Percentiles rank a stretch among this genome's conserved stretches.
Conservation (phyloP, 2,113 vertebrate genomes). For the Tyrannus savana region DNA sequence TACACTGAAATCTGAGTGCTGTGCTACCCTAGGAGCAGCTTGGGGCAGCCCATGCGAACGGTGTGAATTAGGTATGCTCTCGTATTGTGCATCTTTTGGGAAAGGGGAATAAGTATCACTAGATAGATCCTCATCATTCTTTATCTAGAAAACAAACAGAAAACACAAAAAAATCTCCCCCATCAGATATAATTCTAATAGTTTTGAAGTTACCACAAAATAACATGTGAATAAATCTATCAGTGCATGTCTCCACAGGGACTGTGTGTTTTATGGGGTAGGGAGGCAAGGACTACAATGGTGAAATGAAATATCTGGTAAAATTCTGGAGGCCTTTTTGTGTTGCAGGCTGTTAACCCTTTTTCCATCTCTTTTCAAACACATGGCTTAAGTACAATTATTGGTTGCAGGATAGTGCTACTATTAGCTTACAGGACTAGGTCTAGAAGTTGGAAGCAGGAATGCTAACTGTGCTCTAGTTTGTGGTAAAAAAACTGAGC, state of each 20-base stretch:
- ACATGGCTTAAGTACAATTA: neutral
- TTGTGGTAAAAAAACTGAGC: neutral
- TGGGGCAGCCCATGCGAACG: slow-evolving; percentile 83
- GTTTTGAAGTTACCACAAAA: neutral
- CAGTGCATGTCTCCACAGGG: neutral
- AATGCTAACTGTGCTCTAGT: neutral
- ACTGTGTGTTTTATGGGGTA: neutral
- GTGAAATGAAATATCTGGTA: neutral
- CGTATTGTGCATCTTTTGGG: neutral
- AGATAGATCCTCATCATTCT: neutral
- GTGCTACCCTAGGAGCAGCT: slow-evolving; percentile 79
- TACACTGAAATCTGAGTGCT: slow-evolving; percentile 82
- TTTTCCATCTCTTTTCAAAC: neutral
- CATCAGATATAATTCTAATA: neutral
- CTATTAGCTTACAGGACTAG: neutral
- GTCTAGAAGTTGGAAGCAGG: neutral
- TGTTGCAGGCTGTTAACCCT: neutral
- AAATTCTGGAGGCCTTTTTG: neutral
- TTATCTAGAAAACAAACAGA: neutral
- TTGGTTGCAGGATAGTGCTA: neutral
- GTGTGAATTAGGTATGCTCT: slow-evolving; percentile 75
- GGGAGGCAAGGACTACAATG: neutral
- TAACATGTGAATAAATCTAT: neutral
- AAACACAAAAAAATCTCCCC: neutral
- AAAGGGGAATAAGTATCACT: neutral